phyloP scores from a whole-genome alignment of 2,113 vertebrate genomes.

The Meleagris gallopavo region DNA sequence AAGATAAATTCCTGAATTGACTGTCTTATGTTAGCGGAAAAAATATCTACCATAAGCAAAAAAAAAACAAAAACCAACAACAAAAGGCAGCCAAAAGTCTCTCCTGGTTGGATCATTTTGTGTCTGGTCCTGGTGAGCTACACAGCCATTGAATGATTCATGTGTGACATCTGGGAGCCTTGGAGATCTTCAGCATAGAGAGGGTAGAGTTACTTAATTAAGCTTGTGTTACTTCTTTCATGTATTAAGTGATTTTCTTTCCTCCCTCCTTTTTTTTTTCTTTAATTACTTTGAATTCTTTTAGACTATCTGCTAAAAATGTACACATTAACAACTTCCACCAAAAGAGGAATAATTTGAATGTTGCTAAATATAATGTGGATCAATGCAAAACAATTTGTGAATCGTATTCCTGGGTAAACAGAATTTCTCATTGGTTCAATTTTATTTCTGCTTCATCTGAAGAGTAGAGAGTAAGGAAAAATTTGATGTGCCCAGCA shows the following conservation, averaged over 20 bases:
- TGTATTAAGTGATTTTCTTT: background rate
- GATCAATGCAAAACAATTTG: background rate
- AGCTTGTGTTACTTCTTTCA: background rate
- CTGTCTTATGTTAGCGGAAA: background rate
- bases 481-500: background rate
- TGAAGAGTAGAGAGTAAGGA: background rate
- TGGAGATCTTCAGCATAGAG: slow-evolving; percentile 80
- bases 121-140: slow-evolving; percentile 79
- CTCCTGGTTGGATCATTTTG: background rate
- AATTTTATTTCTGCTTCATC: background rate
- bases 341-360: background rate
- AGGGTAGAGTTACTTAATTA: slow-evolving; percentile 77
- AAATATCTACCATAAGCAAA: background rate
- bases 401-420: background rate
- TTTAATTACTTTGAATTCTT: background rate
- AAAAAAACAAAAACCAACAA: background rate
- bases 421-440: background rate
- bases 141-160: slow-evolving; percentile 74
- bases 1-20: background rate
- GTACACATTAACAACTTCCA: background rate
- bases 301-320: background rate
- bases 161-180: slow-evolving; percentile 69
- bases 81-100: background rate
- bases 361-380: background rate
- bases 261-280: background rate